Evolutionary conservation across 2,888 invertebrate genomes (phyloP).

Genomic region (Glaucopsyche alexis): DNA sequence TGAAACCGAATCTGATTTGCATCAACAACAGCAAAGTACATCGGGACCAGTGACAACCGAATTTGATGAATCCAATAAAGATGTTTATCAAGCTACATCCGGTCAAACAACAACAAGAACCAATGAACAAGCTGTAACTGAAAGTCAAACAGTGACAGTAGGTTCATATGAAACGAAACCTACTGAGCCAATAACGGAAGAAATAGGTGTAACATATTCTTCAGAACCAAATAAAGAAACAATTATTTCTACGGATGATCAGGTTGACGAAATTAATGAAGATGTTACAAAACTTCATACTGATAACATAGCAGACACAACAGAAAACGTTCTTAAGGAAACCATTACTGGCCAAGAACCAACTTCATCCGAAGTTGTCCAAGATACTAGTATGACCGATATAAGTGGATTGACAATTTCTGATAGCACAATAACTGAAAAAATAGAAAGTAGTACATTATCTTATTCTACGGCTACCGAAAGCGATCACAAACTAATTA

Average conservation of each 20-base stretch:
- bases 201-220: constrained; percentile 35
- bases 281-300: constrained; percentile 23
- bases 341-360: neutral
- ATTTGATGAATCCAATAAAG: neutral
- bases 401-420: neutral
- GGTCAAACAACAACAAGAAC: constrained; percentile 5
- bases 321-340: constrained; percentile 4
- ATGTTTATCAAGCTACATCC: neutral
- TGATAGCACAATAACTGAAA: constrained; percentile 10
- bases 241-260: neutral
- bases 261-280: neutral
- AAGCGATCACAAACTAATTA: constrained; percentile 2
- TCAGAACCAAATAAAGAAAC: constrained; percentile 34
- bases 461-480: neutral
- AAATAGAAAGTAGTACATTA: neutral
- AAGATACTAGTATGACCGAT: neutral
- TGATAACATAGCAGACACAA: neutral
- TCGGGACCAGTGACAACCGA: neutral
- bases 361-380: neutral
- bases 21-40: neutral
- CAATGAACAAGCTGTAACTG: constrained; percentile 14
- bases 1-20: neutral
- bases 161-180: constrained; percentile 26
- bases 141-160: neutral
- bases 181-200: constrained; percentile 31